A percentile compares a stretch with the other conserved stretches of the same genome.
phyloP scores from a whole-genome alignment of 2,797 vertebrate species.

The Xenentodon cancila region DNA sequence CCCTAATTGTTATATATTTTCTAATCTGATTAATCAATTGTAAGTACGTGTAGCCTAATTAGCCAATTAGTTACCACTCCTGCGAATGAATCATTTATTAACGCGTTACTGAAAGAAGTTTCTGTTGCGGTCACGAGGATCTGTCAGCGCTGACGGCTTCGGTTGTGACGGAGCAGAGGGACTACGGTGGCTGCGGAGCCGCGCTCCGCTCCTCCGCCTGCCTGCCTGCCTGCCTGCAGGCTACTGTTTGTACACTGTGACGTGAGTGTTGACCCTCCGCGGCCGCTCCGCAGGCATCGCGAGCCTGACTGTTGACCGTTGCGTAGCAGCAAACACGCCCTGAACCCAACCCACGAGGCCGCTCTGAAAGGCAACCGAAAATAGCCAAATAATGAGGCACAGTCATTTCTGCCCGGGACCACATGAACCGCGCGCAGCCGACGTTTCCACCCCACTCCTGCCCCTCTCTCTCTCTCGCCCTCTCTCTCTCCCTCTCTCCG shows the following conservation, averaged over 20 bases:
- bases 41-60: no score
- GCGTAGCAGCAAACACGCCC: slow-evolving; percentile 44
- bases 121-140: not conserved
- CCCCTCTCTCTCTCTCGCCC: slow-evolving; percentile 16
- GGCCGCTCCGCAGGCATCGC: slow-evolving; percentile 34
- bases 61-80: not conserved
- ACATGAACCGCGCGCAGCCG: slow-evolving; percentile 63
- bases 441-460: slow-evolving; percentile 66
- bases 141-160: not conserved
- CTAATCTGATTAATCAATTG: no score
- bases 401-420: slow-evolving; percentile 42
- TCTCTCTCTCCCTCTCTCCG: not conserved
- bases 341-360: not conserved
- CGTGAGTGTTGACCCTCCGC: slow-evolving; percentile 32
- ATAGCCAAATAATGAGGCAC: slow-evolving; percentile 41
- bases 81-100: not conserved
- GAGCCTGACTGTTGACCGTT: slow-evolving; percentile 58
- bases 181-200: slow-evolving; percentile 1
- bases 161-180: not conserved
- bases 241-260: slow-evolving; percentile 7
- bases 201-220: slow-evolving; percentile 7
- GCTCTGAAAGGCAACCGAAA: slow-evolving; percentile 15
- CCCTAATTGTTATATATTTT: no score
- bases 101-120: no score
- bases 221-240: not conserved